Conservation (phyloP, 2,888 invertebrate genomes). For the Drosophila merina region DNA sequence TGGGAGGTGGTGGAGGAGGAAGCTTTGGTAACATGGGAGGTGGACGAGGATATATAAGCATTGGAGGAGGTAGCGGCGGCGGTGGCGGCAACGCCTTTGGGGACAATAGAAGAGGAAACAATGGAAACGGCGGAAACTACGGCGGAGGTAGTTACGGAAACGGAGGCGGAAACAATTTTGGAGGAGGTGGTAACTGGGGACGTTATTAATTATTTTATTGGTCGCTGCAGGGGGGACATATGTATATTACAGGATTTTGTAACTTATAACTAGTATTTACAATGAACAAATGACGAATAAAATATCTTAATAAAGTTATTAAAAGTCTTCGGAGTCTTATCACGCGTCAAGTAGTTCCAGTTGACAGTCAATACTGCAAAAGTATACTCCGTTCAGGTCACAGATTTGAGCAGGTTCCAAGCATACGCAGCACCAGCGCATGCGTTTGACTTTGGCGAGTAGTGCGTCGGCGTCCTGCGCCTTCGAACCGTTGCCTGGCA, state of each 20-base stretch:
- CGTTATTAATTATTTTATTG: constrained; percentile 5
- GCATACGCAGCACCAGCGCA: not conserved
- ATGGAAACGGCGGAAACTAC: constrained; percentile 12
- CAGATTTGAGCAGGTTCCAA: not conserved
- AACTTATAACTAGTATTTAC: not conserved
- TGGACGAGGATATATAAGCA: not conserved
- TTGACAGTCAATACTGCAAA: constrained; percentile 2
- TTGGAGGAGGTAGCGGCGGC: not conserved
- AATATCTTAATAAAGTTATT: not conserved
- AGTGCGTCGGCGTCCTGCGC: not conserved
- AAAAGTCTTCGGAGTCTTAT: not conserved
- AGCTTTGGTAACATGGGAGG: constrained; percentile 8
- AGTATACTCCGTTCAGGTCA: not conserved
- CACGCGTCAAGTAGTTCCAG: not conserved
- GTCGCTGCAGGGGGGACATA: not conserved
- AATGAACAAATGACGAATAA: not conserved
- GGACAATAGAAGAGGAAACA: constrained; percentile 38
- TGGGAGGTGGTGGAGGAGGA: constrained; percentile 1
- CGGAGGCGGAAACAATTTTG: constrained; percentile 7
- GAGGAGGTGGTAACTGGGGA: constrained; percentile 6
- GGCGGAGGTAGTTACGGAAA: constrained; percentile 50
- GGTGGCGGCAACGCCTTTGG: constrained; percentile 24
- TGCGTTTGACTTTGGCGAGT: not conserved
- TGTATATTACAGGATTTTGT: not conserved
- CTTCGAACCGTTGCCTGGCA: not conserved